These are phyloP conservation scores for Oryzias melastigma DNA, from an alignment of 2,113 vertebrate genomes.

Conservation along the genomic window DNA sequence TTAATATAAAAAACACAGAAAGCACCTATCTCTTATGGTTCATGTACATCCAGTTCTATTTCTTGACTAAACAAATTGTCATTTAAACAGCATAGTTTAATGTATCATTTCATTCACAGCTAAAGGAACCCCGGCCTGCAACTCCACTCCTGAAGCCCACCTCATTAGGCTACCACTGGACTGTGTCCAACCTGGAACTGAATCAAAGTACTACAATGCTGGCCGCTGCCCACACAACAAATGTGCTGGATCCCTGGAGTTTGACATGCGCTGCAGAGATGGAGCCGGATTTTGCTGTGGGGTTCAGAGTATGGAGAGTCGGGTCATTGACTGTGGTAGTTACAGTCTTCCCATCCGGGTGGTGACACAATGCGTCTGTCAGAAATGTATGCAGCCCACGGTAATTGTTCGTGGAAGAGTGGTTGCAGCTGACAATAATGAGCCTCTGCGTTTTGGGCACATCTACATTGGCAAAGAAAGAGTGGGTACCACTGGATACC, in stretches of 20 bases:
- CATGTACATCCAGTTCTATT: too few species aligned
- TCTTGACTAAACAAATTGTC: background rate
- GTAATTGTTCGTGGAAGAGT: constrained; percentile 86
- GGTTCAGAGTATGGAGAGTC: constrained; percentile 79
- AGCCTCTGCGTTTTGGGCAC: constrained; percentile 89
- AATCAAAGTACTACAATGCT: constrained; percentile 85
- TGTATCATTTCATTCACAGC: constrained; percentile 68
- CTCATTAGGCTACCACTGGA: constrained; percentile 86
- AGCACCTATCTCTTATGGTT: too few species aligned
- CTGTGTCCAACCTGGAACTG: constrained; percentile 74
- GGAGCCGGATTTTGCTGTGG: constrained; percentile 79
- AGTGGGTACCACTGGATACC: constrained; percentile 88
- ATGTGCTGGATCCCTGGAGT: constrained; percentile 75
- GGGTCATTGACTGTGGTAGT: constrained; percentile 79
- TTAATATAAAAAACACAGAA: too few species aligned
- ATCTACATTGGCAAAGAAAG: constrained; percentile 84
- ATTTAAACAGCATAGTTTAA: constrained; percentile 1
- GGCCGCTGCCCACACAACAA: constrained; percentile 82
- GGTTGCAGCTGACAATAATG: constrained; percentile 82
- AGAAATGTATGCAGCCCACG: constrained; percentile 81
- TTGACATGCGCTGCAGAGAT: constrained; percentile 78
- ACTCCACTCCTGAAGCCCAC: constrained; percentile 77
- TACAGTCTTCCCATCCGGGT: constrained; percentile 84
- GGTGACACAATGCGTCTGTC: constrained; percentile 86
- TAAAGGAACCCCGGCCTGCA: constrained; percentile 80